These are phyloP conservation scores for Leptinotarsa tumamoca DNA, from an alignment of 2,888 invertebrate genomes.

Conservation along the genomic window DNA sequence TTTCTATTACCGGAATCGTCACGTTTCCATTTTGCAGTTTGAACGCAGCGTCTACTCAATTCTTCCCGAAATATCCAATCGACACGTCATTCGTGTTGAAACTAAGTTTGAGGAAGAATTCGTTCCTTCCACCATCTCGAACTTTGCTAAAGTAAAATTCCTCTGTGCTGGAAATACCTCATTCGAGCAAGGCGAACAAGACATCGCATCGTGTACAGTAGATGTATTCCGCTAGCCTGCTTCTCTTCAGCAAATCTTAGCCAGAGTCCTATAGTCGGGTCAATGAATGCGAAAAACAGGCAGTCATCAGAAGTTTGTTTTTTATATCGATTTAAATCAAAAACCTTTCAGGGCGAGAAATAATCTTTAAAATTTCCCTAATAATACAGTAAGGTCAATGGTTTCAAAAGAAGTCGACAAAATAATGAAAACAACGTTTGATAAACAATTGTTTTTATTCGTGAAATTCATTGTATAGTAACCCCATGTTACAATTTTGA, in stretches of 20 bases:
- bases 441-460: too few species aligned
- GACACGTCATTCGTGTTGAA: conserved; percentile 14
- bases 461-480: too few species aligned
- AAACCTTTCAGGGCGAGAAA: too few species aligned
- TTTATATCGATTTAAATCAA: too few species aligned
- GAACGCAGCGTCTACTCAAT: conserved; percentile 1
- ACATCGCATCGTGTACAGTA: not conserved
- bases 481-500: too few species aligned
- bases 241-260: conserved; percentile 15
- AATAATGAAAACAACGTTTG: too few species aligned
- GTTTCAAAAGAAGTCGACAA: too few species aligned
- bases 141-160: not conserved
- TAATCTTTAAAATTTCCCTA: too few species aligned
- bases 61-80: conserved; percentile 8
- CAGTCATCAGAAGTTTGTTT: conserved; percentile 25
- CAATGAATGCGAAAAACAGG: too few species aligned
- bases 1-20: conserved; percentile 13
- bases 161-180: conserved; percentile 1
- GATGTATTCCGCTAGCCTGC: conserved; percentile 3
- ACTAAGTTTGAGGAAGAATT: conserved; percentile 7
- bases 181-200: conserved; percentile 5
- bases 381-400: too few species aligned
- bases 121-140: conserved; percentile 10
- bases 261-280: not conserved
- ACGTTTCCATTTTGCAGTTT: conserved; percentile 5